Evolutionary conservation across 2,888 invertebrate species (phyloP).

Genomic region (Hypercompe scribonia): DNA sequence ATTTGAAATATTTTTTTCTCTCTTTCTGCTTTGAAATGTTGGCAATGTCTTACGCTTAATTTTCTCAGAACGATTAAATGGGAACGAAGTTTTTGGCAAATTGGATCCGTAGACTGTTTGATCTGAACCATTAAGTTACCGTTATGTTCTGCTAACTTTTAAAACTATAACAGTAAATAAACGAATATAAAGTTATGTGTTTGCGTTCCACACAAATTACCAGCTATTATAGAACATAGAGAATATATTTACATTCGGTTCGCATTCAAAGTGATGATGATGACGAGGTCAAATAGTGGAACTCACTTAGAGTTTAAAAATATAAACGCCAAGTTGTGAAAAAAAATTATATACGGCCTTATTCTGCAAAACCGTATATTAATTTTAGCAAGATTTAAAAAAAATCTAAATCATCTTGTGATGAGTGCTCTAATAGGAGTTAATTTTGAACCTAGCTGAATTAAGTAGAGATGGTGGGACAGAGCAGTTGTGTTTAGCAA

Average conservation of each 20-base stretch:
- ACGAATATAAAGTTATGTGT: constrained; percentile 1
- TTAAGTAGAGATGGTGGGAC: neutral
- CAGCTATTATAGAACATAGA: neutral
- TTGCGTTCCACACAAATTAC: neutral
- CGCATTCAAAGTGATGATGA: neutral
- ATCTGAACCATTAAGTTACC: constrained; percentile 12
- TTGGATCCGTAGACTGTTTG: constrained; percentile 13
- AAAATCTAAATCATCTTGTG: neutral
- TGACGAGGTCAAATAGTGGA: neutral
- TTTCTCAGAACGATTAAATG: constrained; percentile 47
- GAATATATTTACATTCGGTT: constrained; percentile 5
- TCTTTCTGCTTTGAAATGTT: constrained; percentile 47
- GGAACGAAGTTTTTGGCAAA: constrained; percentile 14
- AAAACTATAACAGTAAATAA: constrained; percentile 13
- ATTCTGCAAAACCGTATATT: neutral
- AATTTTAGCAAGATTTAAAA: too few relatives aligned
- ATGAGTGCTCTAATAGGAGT: neutral
- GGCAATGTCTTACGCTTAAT: constrained; percentile 46
- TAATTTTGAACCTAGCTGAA: neutral
- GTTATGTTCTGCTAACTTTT: constrained; percentile 7
- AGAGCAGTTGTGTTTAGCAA: neutral
- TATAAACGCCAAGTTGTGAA: neutral
- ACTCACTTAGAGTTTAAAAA: neutral
- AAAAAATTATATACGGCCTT: neutral
- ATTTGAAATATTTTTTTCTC: constrained; percentile 43